A percentile compares a stretch with the other conserved stretches of the same genome.
phyloP scores from a whole-genome alignment of 2,113 vertebrate species.

The Gambusia holbrooki region DNA sequence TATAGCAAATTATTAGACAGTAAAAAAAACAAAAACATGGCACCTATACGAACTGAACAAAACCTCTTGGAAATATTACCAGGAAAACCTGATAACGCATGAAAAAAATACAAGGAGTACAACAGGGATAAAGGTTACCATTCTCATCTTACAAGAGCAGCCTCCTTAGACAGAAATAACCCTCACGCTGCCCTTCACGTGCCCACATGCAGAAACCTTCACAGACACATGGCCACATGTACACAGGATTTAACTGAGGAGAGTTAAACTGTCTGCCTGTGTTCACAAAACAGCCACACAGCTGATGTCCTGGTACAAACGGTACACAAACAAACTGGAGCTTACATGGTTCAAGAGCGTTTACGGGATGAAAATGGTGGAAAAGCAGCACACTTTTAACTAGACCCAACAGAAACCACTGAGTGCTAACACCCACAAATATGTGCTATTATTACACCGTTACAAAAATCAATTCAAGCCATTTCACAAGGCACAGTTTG shows the following conservation, averaged over 20 bases:
- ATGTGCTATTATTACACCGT: background rate
- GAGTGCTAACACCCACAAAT: background rate
- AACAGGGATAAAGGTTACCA: conserved; percentile 57
- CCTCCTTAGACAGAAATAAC: conserved; percentile 59
- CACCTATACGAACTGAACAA: background rate
- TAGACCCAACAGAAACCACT: background rate
- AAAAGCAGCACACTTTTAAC: background rate
- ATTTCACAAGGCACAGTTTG: too few relatives aligned
- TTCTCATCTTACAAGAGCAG: conserved; percentile 66
- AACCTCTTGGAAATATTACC: background rate
- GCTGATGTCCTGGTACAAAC: conserved; percentile 26
- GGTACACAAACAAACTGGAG: background rate
- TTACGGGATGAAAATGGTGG: background rate
- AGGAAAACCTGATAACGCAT: background rate
- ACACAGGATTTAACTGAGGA: background rate
- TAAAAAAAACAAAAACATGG: background rate
- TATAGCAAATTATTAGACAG: background rate
- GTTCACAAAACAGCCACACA: conserved; percentile 28
- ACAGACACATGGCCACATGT: conserved; percentile 14
- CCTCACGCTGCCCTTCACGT: conserved; percentile 28
- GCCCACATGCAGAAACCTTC: conserved; percentile 14
- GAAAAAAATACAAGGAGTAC: conserved; percentile 17
- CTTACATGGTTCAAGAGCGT: background rate
- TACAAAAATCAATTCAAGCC: background rate
- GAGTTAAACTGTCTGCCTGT: conserved; percentile 3